Conservation (phyloP, 2,113 vertebrate genomes). For the Hepsetus odoe region DNA sequence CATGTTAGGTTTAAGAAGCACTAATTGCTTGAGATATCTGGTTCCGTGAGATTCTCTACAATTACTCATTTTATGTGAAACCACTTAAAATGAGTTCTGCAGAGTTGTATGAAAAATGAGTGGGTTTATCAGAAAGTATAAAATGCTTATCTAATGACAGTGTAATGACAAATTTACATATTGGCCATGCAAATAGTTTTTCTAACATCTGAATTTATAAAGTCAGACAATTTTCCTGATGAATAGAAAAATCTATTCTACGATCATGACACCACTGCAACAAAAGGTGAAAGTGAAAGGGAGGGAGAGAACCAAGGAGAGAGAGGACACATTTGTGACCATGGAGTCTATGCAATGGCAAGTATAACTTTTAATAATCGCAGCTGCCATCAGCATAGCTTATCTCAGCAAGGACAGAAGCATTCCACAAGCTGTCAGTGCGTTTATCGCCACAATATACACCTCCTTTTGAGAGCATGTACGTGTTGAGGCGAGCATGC, state of each 20-base stretch:
- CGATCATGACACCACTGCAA: slow-evolving; percentile 4
- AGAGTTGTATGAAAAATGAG: no score
- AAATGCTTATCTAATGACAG: no score
- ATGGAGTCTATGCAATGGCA: slow-evolving; percentile 44
- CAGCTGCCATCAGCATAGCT: slow-evolving; percentile 59
- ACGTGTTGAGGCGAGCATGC: neutral
- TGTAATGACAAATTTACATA: no score
- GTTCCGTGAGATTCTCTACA: no score
- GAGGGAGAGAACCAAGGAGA: neutral
- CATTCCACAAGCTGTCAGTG: slow-evolving; percentile 61
- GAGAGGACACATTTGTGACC: slow-evolving; percentile 40
- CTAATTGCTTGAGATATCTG: no score
- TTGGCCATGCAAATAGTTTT: no score
- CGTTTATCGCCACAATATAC: slow-evolving; percentile 63
- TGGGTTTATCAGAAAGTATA: no score
- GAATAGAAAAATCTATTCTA: slow-evolving; percentile 50
- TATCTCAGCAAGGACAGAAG: slow-evolving; percentile 61
- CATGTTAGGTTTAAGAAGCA: no score
- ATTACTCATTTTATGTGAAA: no score
- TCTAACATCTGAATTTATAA: neutral
- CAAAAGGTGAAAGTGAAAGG: slow-evolving; percentile 9
- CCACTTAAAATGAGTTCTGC: no score
- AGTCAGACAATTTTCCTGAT: slow-evolving; percentile 50
- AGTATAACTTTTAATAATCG: slow-evolving; percentile 66
- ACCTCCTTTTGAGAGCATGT: slow-evolving; percentile 9